These are phyloP conservation scores for Muscina levida DNA, from an alignment of 2,888 invertebrate genomes.

Conservation along the genomic window DNA sequence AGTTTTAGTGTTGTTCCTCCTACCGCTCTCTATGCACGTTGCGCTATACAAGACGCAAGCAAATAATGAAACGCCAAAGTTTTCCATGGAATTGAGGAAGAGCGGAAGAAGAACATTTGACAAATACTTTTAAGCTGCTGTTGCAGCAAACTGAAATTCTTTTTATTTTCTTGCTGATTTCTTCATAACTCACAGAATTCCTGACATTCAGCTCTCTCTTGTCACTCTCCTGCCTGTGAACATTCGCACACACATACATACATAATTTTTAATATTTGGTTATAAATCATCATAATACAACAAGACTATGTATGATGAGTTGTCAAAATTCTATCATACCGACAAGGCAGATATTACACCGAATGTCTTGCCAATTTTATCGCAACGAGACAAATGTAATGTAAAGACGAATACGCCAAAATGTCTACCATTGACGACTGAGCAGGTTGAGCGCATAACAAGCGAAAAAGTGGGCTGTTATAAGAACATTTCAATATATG, in stretches of 20 bases:
- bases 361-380: not conserved
- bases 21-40: too few species aligned
- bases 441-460: not conserved
- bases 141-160: slow-evolving; percentile 8
- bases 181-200: slow-evolving; percentile 6
- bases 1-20: slow-evolving; percentile 1
- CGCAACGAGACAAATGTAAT: not conserved
- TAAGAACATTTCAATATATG: slow-evolving; percentile 23
- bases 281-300: slow-evolving; percentile 47
- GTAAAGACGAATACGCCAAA: not conserved
- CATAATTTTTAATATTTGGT: slow-evolving; percentile 49
- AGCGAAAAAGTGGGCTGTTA: slow-evolving; percentile 27
- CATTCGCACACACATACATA: not conserved
- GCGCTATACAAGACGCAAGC: slow-evolving; percentile 26
- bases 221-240: not conserved
- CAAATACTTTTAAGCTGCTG: slow-evolving; percentile 39
- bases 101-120: too few species aligned
- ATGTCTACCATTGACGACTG: not conserved
- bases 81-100: slow-evolving; percentile 4
- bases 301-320: slow-evolving; percentile 39
- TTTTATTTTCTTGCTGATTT: slow-evolving; percentile 12
- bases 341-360: not conserved
- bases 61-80: slow-evolving; percentile 47
- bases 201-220: not conserved
- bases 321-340: slow-evolving; percentile 20